Evolutionary conservation across 2,113 vertebrate genomes (phyloP).

Genomic region (Syrrhaptes paradoxus): DNA sequence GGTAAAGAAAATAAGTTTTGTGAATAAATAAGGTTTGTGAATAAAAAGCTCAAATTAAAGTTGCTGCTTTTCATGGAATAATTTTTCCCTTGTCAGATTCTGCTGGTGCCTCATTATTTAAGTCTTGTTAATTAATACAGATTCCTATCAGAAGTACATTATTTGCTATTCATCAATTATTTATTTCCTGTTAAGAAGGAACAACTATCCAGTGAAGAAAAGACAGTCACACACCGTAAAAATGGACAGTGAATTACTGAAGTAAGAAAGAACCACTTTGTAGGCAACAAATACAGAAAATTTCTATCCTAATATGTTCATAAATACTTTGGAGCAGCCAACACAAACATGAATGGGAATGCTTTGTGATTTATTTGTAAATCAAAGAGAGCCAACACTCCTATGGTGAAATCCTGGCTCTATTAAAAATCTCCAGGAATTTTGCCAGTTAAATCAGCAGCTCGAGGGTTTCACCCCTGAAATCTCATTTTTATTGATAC

Average conservation of each 20-base stretch:
- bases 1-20: background rate
- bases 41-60: background rate
- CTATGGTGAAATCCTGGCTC: background rate
- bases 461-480: background rate
- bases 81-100: background rate
- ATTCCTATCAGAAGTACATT: background rate
- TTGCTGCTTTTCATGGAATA: background rate
- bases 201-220: background rate
- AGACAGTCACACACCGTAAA: background rate
- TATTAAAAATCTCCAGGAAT: slow-evolving; percentile 9
- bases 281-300: background rate
- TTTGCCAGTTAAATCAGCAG: slow-evolving; percentile 28
- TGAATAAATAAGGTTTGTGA: background rate
- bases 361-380: slow-evolving; percentile 29
- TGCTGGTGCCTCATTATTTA: background rate
- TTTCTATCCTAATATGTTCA: background rate
- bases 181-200: background rate
- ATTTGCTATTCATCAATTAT: background rate
- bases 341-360: slow-evolving; percentile 4
- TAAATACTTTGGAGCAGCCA: slow-evolving; percentile 7
- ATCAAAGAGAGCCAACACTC: background rate
- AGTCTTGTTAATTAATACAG: background rate
- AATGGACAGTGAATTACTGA: background rate
- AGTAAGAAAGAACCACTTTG: background rate
- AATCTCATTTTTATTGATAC: slow-evolving; percentile 6